Evolutionary conservation across 2,888 invertebrate species (phyloP), one percentile per base, ranked within the genome.

Genomic region (Matsumyia berberina): DNA sequence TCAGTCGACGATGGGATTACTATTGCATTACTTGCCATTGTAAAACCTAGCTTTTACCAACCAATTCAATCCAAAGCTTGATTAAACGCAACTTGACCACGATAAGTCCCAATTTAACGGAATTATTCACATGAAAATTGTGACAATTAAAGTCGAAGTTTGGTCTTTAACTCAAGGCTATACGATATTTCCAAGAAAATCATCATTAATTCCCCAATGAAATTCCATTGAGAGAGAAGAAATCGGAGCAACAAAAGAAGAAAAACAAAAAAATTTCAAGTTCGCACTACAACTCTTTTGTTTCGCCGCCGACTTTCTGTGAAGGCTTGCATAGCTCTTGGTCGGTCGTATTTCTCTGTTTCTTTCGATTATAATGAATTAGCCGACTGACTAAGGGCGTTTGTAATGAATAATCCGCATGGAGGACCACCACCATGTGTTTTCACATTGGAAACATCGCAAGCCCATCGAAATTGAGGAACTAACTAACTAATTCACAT

Each of bases 241-340:
- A 60, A 42, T 5, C 39, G n/a, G 11, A 35, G 4, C 8, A 7
- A 31, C 29, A 17, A 35, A 19, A 17, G 19, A 11, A 12, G 29
- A 15, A 42, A n/a, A 70, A 35, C 57, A 37, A 29, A 42, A 29
- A 15, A 2, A 3, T 33, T 35, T 35, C 58, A 29, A 64, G 74
- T 57, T 76, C 51, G 49, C 24, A 42, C n/a, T 4, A 49, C 58
- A 67, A 42, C 33, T 76, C 67, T 58, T 67, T 67, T 66, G 67
- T 76, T 66, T 74, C 6, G 24, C 3, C 31, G 9, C 24, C 1
- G 24, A 24, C 2, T 24, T 24, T 53, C 11, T 53, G 11, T 3
- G 12, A 31, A 31, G 53, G 3, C 7, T 53, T 11, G 9, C 8
- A 12, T 33, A 29, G 11, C 8, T n/a, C 7, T 4, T 9, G 3